These are phyloP conservation scores for Campoletis sonorensis DNA, from an alignment of 1,140 invertebrate genomes.

Conservation along the genomic window DNA sequence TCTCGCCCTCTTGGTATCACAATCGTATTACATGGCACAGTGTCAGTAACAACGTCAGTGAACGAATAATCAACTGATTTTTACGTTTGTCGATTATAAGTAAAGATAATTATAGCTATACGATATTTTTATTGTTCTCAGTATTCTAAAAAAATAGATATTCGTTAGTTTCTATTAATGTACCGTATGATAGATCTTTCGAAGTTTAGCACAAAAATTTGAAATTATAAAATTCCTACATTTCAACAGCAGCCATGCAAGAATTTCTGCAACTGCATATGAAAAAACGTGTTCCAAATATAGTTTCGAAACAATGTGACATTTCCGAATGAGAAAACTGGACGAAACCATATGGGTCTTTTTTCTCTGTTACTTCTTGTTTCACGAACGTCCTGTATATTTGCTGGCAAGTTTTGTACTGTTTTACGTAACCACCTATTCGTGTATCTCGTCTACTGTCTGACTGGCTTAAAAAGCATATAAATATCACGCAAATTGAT, in stretches of 20 bases:
- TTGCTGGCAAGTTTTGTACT: neutral
- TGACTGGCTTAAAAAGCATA: neutral
- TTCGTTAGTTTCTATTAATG: too few species aligned
- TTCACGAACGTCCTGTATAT: neutral
- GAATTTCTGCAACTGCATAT: neutral
- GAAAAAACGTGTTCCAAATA: neutral
- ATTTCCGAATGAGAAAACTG: neutral
- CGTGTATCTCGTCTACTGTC: neutral
- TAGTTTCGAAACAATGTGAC: neutral
- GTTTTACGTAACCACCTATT: neutral
- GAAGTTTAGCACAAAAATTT: too few species aligned
- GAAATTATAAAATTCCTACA: neutral
- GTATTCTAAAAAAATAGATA: too few species aligned
- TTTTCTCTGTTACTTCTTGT: constrained; percentile 3
- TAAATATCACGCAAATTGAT: constrained; percentile 6
- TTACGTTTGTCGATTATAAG: too few species aligned
- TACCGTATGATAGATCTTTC: too few species aligned
- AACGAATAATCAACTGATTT: too few species aligned
- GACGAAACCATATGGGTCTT: neutral
- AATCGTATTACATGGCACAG: too few species aligned
- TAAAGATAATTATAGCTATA: too few species aligned
- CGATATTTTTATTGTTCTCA: too few species aligned
- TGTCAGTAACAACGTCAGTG: too few species aligned
- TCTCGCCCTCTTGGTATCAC: too few species aligned
- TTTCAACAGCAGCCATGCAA: neutral